Evolutionary conservation across 2,888 invertebrate genomes (phyloP).

Genomic region (Netelia melanura): DNA sequence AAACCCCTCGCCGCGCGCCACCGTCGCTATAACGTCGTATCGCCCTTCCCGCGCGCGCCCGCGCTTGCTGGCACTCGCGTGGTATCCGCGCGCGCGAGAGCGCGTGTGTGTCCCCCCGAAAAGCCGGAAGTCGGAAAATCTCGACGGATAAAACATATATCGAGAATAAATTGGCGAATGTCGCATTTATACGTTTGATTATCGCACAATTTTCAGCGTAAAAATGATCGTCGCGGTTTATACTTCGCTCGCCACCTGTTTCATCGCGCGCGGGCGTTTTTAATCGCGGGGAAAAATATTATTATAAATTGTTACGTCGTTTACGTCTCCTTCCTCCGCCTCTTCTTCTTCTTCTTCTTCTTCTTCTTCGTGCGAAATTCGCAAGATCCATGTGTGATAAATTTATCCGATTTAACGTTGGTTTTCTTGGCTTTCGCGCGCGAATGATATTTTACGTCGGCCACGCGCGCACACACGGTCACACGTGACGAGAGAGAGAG

Average conservation of each 20-base stretch:
- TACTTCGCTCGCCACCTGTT: background rate
- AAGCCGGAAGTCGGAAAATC: slow-evolving; percentile 52
- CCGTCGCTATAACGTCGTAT: background rate
- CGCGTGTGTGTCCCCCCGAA: slow-evolving; percentile 26
- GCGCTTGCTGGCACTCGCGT: slow-evolving; percentile 59
- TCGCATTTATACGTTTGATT: background rate
- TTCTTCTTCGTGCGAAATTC: slow-evolving; percentile 14
- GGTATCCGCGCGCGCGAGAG: slow-evolving; percentile 56
- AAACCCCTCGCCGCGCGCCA: background rate
- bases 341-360: background rate
- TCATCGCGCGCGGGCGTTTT: background rate
- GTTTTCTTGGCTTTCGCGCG: slow-evolving; percentile 44
- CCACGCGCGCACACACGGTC: slow-evolving; percentile 4
- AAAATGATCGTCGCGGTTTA: background rate
- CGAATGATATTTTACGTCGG: slow-evolving; percentile 3
- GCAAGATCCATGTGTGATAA: slow-evolving; percentile 26
- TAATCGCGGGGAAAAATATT: background rate
- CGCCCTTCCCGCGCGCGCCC: slow-evolving; percentile 4
- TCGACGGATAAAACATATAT: slow-evolving; percentile 35
- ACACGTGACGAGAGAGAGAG: slow-evolving; percentile 13
- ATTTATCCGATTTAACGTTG: slow-evolving; percentile 36
- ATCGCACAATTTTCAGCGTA: background rate
- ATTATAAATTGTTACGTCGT: slow-evolving; percentile 12
- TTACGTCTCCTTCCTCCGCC: too few relatives aligned
- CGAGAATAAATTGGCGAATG: background rate